These are phyloP conservation scores for Elysia crispata DNA, from an alignment of 2,888 invertebrate genomes.

Conservation along the genomic window DNA sequence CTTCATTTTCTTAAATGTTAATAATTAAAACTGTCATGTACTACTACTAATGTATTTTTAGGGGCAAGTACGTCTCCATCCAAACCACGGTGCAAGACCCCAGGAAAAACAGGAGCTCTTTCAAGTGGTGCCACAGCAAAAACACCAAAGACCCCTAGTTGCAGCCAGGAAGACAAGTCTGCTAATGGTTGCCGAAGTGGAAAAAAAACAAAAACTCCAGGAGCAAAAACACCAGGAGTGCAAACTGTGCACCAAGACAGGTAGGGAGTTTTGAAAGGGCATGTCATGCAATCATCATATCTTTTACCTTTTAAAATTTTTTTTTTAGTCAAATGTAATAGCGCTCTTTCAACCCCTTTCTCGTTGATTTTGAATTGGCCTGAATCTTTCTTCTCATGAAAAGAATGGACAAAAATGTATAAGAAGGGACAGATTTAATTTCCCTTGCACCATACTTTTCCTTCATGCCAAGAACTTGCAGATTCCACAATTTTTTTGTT, in stretches of 20 bases:
- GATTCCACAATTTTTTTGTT: too few relatives aligned
- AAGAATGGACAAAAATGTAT: too few relatives aligned
- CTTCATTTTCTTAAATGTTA: too few relatives aligned
- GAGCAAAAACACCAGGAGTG: constrained; percentile 58
- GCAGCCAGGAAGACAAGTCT: neutral
- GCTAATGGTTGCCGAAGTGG: constrained; percentile 34
- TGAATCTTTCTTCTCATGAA: too few relatives aligned
- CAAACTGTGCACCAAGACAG: constrained; percentile 21
- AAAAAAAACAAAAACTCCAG: constrained; percentile 57
- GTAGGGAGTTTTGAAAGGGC: neutral
- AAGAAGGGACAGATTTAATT: too few relatives aligned
- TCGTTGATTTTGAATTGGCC: too few relatives aligned
- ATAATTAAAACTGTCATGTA: too few relatives aligned
- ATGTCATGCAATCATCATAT: neutral
- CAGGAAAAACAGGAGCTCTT: constrained; percentile 34
- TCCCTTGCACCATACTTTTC: too few relatives aligned
- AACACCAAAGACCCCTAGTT: constrained; percentile 54
- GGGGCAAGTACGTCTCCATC: constrained; percentile 5
- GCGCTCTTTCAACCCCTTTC: too few relatives aligned
- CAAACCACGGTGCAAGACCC: constrained; percentile 40
- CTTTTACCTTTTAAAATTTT: constrained; percentile 1
- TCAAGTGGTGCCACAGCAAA: constrained; percentile 53
- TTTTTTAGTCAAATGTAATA: neutral
- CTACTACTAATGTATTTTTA: too few relatives aligned
- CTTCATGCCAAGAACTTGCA: too few relatives aligned